Base-by-base conservation (phyloP, 1,140 invertebrate species). In the Drosophila sturtevanti region DNA sequence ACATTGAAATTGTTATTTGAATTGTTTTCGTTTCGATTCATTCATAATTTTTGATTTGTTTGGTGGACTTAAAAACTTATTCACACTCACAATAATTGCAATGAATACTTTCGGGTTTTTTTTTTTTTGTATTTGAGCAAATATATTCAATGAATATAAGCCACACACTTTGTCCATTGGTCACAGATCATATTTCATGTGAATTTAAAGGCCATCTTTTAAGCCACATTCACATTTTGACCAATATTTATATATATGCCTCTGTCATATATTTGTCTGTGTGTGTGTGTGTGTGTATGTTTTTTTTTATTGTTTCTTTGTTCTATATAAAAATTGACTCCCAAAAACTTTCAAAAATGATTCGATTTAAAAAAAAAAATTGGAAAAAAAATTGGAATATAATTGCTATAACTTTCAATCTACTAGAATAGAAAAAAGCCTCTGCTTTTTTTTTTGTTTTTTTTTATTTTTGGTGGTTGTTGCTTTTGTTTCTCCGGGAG, bases 391-490 rank as follows among this genome's bases (percentile, higher is more conserved):
- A 48, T 21, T 31, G 54, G 18, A 37, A 31, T 38, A 61, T 75
- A 66, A 54, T 21, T 48, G 41, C 41, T 48, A 48, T 48, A 48
- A 48, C 41, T 48, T 48, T 48, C 41, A 48, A 48, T 21, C 41
- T 48, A 48, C 41, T 48, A 48, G 16, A 48, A 48, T 48, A 48
- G 16, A 48, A 48, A 21, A 21, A 18, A 44, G 41, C 41, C 16
- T 44, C 16, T 44, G 41, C 41, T 44, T 21, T 44, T 18, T 16
- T 38, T 35, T 35, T 61, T 44, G n/a, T 67, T 44, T 16, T 16
- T 14, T 44, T 66, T 67, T 44, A 7, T 16, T 14, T 44, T 66
- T 71, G 55, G 31, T 18, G 27, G 27, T 48, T 44, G 41, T 44
- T 48, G 41, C 27, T 31, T 31, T 48, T 48, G 41, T 48, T 48